Evolutionary conservation across 2,888 invertebrate genomes (phyloP), one percentile per base, ranked within the genome.

Genomic region (Leptinotarsa tumamoca): DNA sequence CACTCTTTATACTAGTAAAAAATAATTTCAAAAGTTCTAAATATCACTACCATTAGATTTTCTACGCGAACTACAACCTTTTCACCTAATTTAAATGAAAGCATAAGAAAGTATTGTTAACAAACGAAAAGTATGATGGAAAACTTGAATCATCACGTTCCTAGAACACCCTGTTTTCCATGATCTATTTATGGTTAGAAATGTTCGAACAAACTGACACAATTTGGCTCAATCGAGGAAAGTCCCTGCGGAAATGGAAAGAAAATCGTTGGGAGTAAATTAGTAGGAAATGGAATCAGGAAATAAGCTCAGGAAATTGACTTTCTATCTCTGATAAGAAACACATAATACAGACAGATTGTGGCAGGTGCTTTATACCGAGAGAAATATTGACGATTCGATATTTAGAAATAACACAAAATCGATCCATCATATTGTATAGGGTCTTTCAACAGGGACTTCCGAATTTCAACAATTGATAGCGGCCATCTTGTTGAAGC

Each of bases 241-340:
- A 43, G n/a, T 43, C n/a, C 27, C 17, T 33, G 10, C 33, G 33
- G n/a, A 63, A 18, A 33, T 33, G 43, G 63, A 63, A 63, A 63
- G 17, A 63, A 63, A 63, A 63, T 63, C 18, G 43, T 63, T 17
- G 63, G 18, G 33, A 7, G 5, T 43, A 63, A 63, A 33, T 63
- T 43, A 10, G 52, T 5, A 63, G 63, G 63, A 63, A 63, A 63
- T 43, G 43, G 18, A 63, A n/a, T 63, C 17, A 33, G 63, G 17
- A 43, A 63, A 43, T 27, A 63, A 63, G 63, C 63, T 27, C n/a
- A 33, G 63, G 63, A 63, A 63, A 63, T 63, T 63, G 63, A 43
- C 63, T 63, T 63, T 63, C 43, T 43, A 63, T 43, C 33, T 7
- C 63, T 63, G 63, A 63, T 33, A 63, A 33, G 43, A 63, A 63